These are phyloP conservation scores for Drosophila emarginata DNA, from an alignment of 2,888 invertebrate genomes.

Conservation along the genomic window DNA sequence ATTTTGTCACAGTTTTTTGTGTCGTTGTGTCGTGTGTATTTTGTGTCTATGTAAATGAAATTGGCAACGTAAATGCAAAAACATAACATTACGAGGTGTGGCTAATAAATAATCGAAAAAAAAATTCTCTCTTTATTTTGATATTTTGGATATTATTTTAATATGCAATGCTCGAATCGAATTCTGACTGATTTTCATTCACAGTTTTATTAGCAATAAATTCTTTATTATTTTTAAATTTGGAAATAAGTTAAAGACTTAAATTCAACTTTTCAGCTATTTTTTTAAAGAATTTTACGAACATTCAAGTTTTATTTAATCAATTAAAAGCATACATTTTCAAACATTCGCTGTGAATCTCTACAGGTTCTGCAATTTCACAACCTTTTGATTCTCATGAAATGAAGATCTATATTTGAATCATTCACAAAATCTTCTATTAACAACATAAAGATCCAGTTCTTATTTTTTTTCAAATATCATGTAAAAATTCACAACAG, in stretches of 20 bases:
- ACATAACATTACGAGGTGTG: conserved; percentile 47
- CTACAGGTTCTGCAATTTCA: not conserved
- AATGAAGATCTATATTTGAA: not conserved
- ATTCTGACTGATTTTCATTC: too few species aligned
- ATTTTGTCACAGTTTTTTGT: conserved; percentile 52
- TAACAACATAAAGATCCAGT: not conserved
- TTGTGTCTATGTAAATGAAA: conserved; percentile 28
- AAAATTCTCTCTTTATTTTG: not conserved
- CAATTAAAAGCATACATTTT: too few species aligned
- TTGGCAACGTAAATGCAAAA: conserved; percentile 68
- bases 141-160: not conserved
- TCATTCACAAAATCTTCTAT: not conserved
- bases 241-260: too few species aligned
- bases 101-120: not conserved
- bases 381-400: not conserved
- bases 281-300: too few species aligned
- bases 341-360: not conserved
- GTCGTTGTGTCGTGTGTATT: conserved; percentile 52
- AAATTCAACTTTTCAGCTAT: too few species aligned
- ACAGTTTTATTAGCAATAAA: too few species aligned
- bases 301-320: too few species aligned
- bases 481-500: not conserved
- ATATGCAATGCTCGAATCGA: too few species aligned
- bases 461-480: not conserved
- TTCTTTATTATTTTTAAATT: too few species aligned